Base-by-base conservation (phyloP, 1,140 invertebrate species). In the Delia radicum region DNA sequence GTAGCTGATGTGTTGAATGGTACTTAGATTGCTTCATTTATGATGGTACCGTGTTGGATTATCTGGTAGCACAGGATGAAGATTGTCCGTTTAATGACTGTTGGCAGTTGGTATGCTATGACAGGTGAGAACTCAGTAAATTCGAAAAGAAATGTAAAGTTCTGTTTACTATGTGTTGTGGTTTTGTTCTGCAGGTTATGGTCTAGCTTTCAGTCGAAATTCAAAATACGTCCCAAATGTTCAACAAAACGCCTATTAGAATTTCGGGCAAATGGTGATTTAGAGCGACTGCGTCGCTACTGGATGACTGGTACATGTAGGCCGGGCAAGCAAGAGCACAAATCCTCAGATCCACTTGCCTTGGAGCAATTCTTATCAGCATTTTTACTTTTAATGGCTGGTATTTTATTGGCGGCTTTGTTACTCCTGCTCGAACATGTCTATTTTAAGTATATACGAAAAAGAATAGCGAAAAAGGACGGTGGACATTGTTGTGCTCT, bases 301-400 rank as follows among this genome's bases (percentile, higher is more conserved):
- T 99, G 98, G 97, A 94, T 99, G 91, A 98, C 97, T 0, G 98
- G 98, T 4, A 95, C 96, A 0, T 99, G 98, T 87, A 94, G 96
- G 80, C 94, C 94, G 0, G 94, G 94, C 18, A 96, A 96, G 81
- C 94, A 96, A 84, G 94, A 96, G 81, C 92, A 94, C 80, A 95
- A 95, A 85, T 94, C 93, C 55, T 94, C 93, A 74, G 95, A 98
- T 85, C 97, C 96, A 0, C 88, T 99, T 77, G 97, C 97, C 2
- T 89, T 99, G 55, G 95, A 98, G 85, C 98, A 99, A 88, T 99
- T 99, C 87, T 92, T 98, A 81, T 97, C 95, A 33, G 98, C 98
- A 18, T 99, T 99, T 86, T 90, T 99, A 12, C 90, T 99, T 74
- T 90, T 99, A 13, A 96, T 96, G 89, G 94, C 93, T 74, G 98